Conservation (phyloP, 2,797 vertebrate genomes). For the Rhabdomys pumilio region DNA sequence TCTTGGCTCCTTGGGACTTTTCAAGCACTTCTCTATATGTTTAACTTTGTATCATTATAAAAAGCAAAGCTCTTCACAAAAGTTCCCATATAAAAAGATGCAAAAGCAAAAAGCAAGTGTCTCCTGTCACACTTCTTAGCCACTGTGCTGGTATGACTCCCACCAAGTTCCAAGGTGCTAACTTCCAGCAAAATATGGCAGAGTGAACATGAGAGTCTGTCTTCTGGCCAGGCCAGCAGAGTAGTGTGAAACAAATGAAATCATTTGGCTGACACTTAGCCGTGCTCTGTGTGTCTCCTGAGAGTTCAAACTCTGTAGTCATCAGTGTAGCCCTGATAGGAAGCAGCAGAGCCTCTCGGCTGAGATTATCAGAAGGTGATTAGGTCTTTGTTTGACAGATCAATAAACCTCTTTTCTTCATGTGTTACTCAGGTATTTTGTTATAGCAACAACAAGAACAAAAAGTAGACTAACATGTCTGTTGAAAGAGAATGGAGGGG, state of each 20-base stretch:
- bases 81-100: not conserved
- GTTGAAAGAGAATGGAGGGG: not conserved
- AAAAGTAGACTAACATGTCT: not conserved
- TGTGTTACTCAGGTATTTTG: not conserved
- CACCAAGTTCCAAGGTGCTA: not conserved
- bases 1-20: conserved; percentile 59
- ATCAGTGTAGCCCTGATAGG: not conserved
- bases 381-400: not conserved
- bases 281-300: not conserved
- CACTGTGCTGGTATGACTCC: not conserved
- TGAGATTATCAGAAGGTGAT: not conserved
- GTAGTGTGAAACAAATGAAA: not conserved
- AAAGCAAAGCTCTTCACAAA: conserved; percentile 49
- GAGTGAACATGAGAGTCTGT: not conserved
- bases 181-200: not conserved
- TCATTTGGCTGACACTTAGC: too few species aligned
- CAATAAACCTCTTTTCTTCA: not conserved
- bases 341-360: not conserved
- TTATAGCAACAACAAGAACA: not conserved
- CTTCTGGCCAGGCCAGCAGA: not conserved
- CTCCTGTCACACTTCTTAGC: not conserved
- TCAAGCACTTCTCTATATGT: not conserved
- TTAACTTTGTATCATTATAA: conserved; percentile 55
- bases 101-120: conserved; percentile 33
- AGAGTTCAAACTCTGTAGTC: too few species aligned